phyloP scores from a whole-genome alignment of 2,113 vertebrate genomes.

The Phylloscopus trochilus region DNA sequence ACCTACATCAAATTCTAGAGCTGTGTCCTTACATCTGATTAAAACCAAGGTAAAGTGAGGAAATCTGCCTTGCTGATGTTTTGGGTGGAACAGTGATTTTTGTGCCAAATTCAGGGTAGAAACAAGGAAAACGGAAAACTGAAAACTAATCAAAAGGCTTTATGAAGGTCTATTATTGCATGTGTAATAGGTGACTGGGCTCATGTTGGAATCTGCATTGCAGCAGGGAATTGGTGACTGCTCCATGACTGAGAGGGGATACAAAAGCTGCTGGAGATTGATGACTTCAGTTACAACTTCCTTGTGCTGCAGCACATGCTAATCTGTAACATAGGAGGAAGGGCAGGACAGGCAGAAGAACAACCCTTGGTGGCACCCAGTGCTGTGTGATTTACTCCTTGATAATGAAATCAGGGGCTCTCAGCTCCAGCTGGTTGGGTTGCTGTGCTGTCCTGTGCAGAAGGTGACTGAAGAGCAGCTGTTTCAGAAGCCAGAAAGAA shows the following conservation, averaged over 20 bases:
- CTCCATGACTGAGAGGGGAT: fast-evolving
- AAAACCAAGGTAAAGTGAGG: background rate
- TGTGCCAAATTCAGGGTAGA: background rate
- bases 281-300: background rate
- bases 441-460: background rate
- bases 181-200: background rate
- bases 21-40: background rate
- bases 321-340: too few species aligned
- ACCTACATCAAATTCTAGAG: background rate
- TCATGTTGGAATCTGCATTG: background rate
- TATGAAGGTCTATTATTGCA: background rate
- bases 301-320: background rate
- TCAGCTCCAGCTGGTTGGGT: background rate
- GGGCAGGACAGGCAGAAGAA: background rate
- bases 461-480: background rate
- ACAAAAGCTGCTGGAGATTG: background rate
- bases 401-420: background rate
- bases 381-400: background rate
- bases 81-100: background rate
- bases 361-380: background rate
- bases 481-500: background rate
- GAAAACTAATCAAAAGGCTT: background rate
- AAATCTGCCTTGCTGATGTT: background rate
- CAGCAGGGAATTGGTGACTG: background rate
- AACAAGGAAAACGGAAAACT: background rate